Base-by-base conservation (phyloP, 2,113 vertebrate species). In the Sphyrna mokarran region DNA sequence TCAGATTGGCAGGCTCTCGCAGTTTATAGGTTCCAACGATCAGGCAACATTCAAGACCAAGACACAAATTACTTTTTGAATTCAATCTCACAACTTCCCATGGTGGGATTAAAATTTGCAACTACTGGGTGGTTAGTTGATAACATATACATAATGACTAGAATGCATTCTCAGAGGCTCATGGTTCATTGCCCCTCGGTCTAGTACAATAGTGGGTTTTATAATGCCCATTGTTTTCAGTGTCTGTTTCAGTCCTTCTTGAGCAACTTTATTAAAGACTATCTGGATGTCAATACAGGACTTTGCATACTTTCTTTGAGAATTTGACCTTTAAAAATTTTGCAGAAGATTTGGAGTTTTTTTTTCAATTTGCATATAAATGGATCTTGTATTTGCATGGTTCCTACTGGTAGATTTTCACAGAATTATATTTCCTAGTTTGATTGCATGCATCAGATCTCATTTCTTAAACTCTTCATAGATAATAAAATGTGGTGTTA, bases 291-390 rank as follows among this genome's bases (percentile, higher is more conserved):
- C 2, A 22, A 20, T 70, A 70, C 69, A 70, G 69, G 29, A 48
- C 14, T 86, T 87, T 87, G 2, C 22, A 48, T 26, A 13, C 48
- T 29, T 89, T 54, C 23, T 58, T 87, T 11, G 22, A 68, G 13
- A 66, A 68, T 94, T 94, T 66, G 61, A 11, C n/a, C 18, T 94
- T 20, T 37, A 22, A 68, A 94, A 66, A 2, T 68, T 87, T 11
- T n/a, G 54, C 11, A 29, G 9, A 63, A n/a, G 16, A 37, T 94
- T 94, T 94, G 22, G n/a, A 29, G n/a, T 63, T 63, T 63, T 94
- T 37, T n/a, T 40, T 94, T 68, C 8, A 40, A 94, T 94, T 94
- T 94, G 61, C 61, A 94, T 94, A 37, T 68, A 94, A 94, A 94
- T 94, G 14, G 26, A 66, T n/a, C 33, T 63, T 63, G 3, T 48